Base-by-base conservation (phyloP, 2,113 vertebrate genomes). In the Urocynchramus pylzowi region DNA sequence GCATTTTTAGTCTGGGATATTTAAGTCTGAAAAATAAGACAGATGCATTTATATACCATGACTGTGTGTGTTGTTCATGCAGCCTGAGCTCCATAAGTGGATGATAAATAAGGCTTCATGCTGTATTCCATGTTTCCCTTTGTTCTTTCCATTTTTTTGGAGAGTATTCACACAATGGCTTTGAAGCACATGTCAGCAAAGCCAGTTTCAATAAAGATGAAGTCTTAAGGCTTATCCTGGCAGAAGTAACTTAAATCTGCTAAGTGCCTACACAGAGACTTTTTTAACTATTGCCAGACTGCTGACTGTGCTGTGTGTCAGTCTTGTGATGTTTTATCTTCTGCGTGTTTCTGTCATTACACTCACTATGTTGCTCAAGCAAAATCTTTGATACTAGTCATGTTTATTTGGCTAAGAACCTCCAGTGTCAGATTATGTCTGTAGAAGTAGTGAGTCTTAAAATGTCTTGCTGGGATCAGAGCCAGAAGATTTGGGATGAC, bases 271-370 rank as follows among this genome's bases (percentile, higher is more conserved):
- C 93, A 87, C 63, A 93, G 85, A 79, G 82, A 86, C 39, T 89
- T 93, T 70, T 93, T 93, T 83, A 96, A 96, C 96, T 90, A 42
- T 90, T 93, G 71, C 91, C 94, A 93, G 90, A 90, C 63, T 90
- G 84, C 78, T 94, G 91, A 74, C 86, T 92, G 52, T 41, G 63
- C 83, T 88, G 61, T 88, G 59, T 91, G 96, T 90, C 85, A 92
- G 88, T 75, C 77, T 77, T 92, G 23, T 89, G 92, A 88, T 96
- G 84, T 90, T 95, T 84, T 90, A 83, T 86, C 83, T 91, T 93
- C 71, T 91, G 49, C 45, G 17, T 96, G 89, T 97, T 88, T 95
- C 77, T 95, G 84, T 83, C 85, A 84, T 94, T 95, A 83, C 81
- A 53, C 65, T 87, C 80, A 26, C 90, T 77, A 19, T 54, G 69